Base-by-base conservation (phyloP, 2,888 invertebrate species). In the Ethmia dodecea region DNA sequence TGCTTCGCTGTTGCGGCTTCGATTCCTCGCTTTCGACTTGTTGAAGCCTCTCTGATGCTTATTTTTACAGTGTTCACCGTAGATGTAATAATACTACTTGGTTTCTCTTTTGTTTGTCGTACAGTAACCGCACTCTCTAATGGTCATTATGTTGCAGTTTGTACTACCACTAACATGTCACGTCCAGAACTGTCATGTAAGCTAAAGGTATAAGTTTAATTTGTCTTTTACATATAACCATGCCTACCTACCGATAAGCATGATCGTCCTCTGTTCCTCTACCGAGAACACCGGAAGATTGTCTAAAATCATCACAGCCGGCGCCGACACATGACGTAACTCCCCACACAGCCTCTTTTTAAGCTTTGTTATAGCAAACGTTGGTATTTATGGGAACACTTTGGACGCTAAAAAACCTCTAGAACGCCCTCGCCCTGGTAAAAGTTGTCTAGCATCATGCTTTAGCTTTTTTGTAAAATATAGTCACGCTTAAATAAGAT, bases 61-160 rank as follows among this genome's bases (percentile, higher is more conserved):
- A 67, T 70, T 72, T 43, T n/a, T 61, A 64, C 69, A 78, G 70
- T 80, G 76, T 75, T 81, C 84, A 84, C 83, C 49, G 83, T 83
- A 86, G 84, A 67, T 63, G 72, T 83, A 80, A 75, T 76, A 74
- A 71, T 74, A 77, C 8, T 68, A 76, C 74, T 78, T 74, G 79
- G 78, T 80, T 83, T 80, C 25, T 35, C 63, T 83, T 84, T 83
- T 83, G 79, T 83, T 84, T 83, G 76, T 81, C 83, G 83, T 83
- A 81, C 81, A 81, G 84, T 86, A 84, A 86, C 81, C 77, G 86
- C 86, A 86, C 83, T 81, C 83, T 81, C 83, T 86, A 86, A 86
- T 86, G 83, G 84, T 84, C 80, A 80, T 86, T 86, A 84, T 84
- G 86, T 86, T 86, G 86, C 86, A 84, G 86, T 86, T 81, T 84